Base-by-base conservation (phyloP, 35 echinoderm and acorn worm species). In the Nesometra sesokonis region DNA sequence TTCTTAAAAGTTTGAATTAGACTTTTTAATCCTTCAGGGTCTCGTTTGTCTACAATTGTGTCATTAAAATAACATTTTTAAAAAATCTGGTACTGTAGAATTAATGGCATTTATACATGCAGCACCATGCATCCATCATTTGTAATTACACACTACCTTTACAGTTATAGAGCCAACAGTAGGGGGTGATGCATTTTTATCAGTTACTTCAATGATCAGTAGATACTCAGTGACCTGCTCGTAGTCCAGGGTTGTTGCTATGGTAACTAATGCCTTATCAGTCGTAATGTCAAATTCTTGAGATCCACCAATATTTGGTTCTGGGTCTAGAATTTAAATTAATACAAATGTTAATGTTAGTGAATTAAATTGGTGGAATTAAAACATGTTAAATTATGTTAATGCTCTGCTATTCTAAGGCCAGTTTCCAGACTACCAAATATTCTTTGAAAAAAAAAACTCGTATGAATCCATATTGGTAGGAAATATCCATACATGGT, bases 241-340 rank as follows among this genome's bases (percentile, higher is more conserved):
- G 31, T 93, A 91, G 37, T 97, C 91, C 0, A 93, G 79, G 11
- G 90, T 47, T 15, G 85, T 88, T 19, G 76, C 89, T 32, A 97
- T 47, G 47, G 94, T 97, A 31, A 97, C 32, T 8, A 97, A 85
- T 19, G 85, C 86, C 35, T 86, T 90, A 29, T 97, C 94, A 3
- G 94, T 93, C 46, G 78, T 35, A 33, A 90, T 82, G 35, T 86
- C 86, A 77, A 90, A 97, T 33, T 90, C 89, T 35, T 97, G 78
- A 38, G 40, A 82, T 17, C 86, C 94, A 0, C 38, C 34, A 46
- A 78, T 80, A 76, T 88, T 35, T 31, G 91, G 91, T 32, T 97
- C 94, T 76, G 87, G 81, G 0, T 88, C 94, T 97, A 57, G 0
- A 47, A 3, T 32, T 30, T 30, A 38, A 34, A 32, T 43, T 43